Percentiles rank a stretch among this genome's conserved stretches.
Conservation (phyloP, 2,113 vertebrate genomes). For the Antechinus flavipes region DNA sequence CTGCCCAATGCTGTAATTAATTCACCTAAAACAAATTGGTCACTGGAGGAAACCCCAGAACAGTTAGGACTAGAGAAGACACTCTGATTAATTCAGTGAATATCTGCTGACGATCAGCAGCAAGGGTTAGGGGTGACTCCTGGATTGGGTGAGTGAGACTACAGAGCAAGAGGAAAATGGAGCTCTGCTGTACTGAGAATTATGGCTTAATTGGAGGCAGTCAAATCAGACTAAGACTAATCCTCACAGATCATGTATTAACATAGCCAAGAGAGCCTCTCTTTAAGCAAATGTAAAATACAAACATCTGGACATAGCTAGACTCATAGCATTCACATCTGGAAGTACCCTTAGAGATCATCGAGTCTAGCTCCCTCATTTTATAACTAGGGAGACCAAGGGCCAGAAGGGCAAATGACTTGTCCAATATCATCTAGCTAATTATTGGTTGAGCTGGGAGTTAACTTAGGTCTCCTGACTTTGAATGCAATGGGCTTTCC, state of each 20-base stretch:
- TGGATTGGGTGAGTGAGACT: accelerated
- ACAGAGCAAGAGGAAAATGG: neutral
- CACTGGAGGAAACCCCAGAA: slow-evolving; percentile 68
- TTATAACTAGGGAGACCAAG: slow-evolving; percentile 8
- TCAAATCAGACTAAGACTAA: neutral
- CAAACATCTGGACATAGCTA: neutral
- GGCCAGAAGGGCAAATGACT: neutral
- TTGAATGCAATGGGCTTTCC: neutral
- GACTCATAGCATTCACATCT: neutral
- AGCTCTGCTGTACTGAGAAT: neutral
- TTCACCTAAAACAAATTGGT: slow-evolving; percentile 72
- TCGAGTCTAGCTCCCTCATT: neutral
- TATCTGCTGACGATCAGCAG: slow-evolving; percentile 18
- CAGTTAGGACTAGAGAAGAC: slow-evolving; percentile 48
- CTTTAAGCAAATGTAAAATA: neutral
- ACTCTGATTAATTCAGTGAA: slow-evolving; percentile 72
- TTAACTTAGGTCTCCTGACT: neutral
- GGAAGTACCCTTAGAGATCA: neutral
- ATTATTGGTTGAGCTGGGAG: neutral
- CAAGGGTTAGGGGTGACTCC: neutral
- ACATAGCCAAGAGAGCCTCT: neutral
- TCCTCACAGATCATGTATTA: neutral
- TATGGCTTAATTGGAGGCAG: neutral
- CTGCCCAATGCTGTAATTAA: slow-evolving; percentile 77
- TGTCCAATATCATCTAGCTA: neutral